phyloP scores from a whole-genome alignment of 2,797 vertebrate species.

The Sebastiscus tertius region DNA sequence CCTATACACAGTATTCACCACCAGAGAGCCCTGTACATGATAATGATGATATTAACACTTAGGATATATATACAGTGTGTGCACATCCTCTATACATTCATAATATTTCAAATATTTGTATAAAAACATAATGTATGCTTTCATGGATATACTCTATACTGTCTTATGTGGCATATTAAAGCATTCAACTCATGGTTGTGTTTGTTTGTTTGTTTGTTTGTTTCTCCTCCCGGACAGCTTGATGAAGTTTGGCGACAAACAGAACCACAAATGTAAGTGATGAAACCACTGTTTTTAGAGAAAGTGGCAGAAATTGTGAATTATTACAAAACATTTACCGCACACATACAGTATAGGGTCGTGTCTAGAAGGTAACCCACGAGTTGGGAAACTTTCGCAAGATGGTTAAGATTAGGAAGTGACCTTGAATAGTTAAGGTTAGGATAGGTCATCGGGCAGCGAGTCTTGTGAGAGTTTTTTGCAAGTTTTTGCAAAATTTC shows the following conservation, averaged over 20 bases:
- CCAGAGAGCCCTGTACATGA: neutral
- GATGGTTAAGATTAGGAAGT: too few species aligned
- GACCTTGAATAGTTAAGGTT: too few species aligned
- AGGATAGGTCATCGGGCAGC: too few species aligned
- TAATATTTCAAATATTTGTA: neutral
- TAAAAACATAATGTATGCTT: neutral
- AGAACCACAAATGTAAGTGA: neutral
- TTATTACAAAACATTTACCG: neutral
- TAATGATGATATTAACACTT: neutral
- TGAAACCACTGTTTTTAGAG: neutral
- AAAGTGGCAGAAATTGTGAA: neutral
- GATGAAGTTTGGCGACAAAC: neutral
- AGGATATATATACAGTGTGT: neutral
- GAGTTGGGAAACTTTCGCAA: too few species aligned
- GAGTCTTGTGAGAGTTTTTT: too few species aligned
- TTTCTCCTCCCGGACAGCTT: neutral
- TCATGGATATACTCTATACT: too few species aligned
- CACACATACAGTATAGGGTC: neutral
- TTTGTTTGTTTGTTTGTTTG: neutral
- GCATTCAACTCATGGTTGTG: neutral
- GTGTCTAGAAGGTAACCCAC: too few species aligned
- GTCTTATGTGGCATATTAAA: neutral
- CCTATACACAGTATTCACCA: neutral
- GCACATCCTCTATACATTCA: neutral
- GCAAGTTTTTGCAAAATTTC: too few species aligned